A percentile compares a stretch with the other conserved stretches of the same genome.
phyloP scores from a whole-genome alignment of 2,113 vertebrate genomes.

The Lanius ludovicianus region DNA sequence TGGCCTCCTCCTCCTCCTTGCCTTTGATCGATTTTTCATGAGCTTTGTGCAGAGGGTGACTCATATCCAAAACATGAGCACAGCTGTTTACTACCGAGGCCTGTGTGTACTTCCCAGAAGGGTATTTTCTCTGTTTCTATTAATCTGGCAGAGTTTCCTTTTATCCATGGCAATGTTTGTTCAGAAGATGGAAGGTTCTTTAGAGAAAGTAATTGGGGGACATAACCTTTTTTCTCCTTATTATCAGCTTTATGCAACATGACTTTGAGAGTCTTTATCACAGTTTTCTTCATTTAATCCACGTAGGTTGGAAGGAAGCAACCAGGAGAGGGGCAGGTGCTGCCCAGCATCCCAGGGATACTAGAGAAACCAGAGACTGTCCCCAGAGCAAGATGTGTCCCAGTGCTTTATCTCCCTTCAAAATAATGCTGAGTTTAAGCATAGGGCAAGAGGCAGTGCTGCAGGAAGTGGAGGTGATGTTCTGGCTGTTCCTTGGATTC shows the following conservation, averaged over 20 bases:
- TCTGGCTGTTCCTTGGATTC: background rate
- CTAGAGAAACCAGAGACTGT: background rate
- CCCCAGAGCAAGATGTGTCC: background rate
- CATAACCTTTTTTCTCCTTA: background rate
- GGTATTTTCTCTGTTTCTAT: background rate
- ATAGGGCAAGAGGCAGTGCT: background rate
- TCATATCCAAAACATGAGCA: background rate
- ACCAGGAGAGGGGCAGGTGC: background rate
- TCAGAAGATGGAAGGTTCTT: background rate
- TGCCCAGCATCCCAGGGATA: fast-evolving
- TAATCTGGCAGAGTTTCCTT: background rate
- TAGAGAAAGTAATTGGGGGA: background rate
- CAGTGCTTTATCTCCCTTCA: background rate
- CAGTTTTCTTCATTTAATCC: background rate
- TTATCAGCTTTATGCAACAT: background rate
- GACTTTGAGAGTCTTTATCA: background rate
- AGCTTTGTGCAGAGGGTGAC: background rate
- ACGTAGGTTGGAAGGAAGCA: background rate
- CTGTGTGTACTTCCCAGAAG: background rate
- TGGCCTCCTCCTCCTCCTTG: background rate
- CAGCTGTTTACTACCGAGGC: background rate
- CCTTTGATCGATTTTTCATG: background rate
- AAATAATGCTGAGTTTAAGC: background rate
- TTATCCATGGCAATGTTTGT: background rate
- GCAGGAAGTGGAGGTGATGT: background rate